phyloP scores from a whole-genome alignment of 2,888 invertebrate genomes.

The Selenia dentaria region DNA sequence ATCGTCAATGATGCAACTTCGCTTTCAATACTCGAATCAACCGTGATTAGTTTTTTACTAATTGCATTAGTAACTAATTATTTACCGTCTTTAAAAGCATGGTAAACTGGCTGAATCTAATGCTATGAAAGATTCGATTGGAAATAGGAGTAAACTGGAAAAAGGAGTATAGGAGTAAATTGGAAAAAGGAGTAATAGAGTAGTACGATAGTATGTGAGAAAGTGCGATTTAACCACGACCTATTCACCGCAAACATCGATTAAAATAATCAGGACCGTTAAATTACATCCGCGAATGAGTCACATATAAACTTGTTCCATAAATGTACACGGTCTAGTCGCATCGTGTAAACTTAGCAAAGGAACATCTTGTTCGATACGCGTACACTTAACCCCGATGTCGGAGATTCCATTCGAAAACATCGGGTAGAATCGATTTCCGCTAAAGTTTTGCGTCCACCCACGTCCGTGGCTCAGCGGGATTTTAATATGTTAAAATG shows the following conservation, averaged over 20 bases:
- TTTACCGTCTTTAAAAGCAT: conserved; percentile 1
- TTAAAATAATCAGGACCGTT: conserved; percentile 33
- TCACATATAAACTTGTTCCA: conserved; percentile 28
- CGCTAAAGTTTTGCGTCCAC: conserved; percentile 67
- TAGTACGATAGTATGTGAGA: conserved; percentile 12
- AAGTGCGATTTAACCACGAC: conserved; percentile 15
- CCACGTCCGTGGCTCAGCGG: conserved; percentile 53
- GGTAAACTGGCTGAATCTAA: background rate
- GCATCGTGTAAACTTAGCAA: conserved; percentile 24
- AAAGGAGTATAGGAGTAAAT: too few relatives aligned
- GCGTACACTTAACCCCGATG: conserved; percentile 67
- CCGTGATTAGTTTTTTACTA: conserved; percentile 25
- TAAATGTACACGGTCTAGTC: conserved; percentile 17
- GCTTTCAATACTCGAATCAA: conserved; percentile 24
- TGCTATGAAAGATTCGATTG: background rate
- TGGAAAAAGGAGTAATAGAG: too few relatives aligned
- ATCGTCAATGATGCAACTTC: conserved; percentile 28
- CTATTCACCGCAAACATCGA: conserved; percentile 29
- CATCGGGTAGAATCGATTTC: conserved; percentile 65
- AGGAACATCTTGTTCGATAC: conserved; percentile 69
- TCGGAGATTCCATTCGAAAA: conserved; percentile 64
- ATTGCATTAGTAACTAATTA: conserved; percentile 10
- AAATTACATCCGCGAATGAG: conserved; percentile 29
- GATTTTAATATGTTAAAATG: conserved; percentile 48
- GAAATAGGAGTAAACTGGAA: background rate